Conservation (phyloP, 2,888 invertebrate genomes). For the Agapostemon virescens region DNA sequence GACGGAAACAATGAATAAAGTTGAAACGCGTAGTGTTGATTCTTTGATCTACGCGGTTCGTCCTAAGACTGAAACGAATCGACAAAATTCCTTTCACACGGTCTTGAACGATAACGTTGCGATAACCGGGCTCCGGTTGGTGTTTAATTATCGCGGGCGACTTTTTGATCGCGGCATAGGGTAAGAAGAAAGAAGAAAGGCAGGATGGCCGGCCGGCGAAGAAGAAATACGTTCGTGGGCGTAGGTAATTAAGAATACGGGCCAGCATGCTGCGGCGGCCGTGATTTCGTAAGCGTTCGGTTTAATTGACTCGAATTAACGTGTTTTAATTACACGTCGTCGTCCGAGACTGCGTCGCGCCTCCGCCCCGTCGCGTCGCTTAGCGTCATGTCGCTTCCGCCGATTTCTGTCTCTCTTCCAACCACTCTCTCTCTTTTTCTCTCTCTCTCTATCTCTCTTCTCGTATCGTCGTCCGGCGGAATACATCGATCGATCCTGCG, state of each 20-base stretch:
- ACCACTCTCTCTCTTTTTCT: not conserved
- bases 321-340: constrained; percentile 69
- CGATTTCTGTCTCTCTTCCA: constrained; percentile 18
- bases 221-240: constrained; percentile 51
- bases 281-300: constrained; percentile 65
- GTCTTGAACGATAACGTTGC: constrained; percentile 4
- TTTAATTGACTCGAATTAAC: constrained; percentile 74
- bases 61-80: not conserved
- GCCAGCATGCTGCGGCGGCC: constrained; percentile 47
- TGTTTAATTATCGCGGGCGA: constrained; percentile 58
- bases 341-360: not conserved
- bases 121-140: constrained; percentile 39
- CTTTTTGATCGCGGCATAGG: constrained; percentile 42
- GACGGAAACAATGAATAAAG: no score
- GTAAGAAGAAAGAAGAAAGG: constrained; percentile 24
- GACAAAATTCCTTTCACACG: constrained; percentile 3
- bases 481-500: constrained; percentile 42
- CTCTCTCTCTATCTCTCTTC: not conserved
- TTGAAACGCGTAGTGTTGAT: no score
- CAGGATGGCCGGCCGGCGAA: constrained; percentile 21
- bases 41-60: not conserved
- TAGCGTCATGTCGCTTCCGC: constrained; percentile 13
- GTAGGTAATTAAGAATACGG: constrained; percentile 65
- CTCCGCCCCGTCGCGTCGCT: constrained; percentile 13
- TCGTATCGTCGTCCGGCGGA: not conserved